Percentiles rank a stretch among this genome's conserved stretches.
Evolutionary conservation across 2,888 invertebrate genomes (phyloP).

Genomic region (Ellobium chinense): DNA sequence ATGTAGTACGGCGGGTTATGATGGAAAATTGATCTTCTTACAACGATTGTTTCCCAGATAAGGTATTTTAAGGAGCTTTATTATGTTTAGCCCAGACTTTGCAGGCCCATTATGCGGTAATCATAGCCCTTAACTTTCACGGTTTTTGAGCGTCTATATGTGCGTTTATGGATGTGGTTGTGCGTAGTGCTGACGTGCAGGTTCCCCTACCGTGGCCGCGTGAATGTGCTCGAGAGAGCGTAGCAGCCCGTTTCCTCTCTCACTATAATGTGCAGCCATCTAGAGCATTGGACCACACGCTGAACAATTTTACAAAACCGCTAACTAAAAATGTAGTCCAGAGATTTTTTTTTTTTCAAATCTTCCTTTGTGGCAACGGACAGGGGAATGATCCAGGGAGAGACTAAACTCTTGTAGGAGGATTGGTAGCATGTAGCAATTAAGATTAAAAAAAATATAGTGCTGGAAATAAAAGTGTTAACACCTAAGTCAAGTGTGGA

Average conservation of each 20-base stretch:
- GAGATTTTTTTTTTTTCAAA: too few relatives aligned
- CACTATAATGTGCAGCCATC: neutral
- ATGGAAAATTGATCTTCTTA: slow-evolving; percentile 29
- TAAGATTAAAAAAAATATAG: too few relatives aligned
- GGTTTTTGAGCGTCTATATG: neutral
- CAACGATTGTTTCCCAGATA: slow-evolving; percentile 19
- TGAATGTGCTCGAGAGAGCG: slow-evolving; percentile 12
- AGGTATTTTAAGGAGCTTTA: slow-evolving; percentile 12
- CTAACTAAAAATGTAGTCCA: too few relatives aligned
- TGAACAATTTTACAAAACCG: too few relatives aligned
- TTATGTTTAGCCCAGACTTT: neutral
- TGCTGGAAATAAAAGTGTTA: too few relatives aligned
- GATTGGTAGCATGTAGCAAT: too few relatives aligned
- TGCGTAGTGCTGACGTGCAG: too few relatives aligned
- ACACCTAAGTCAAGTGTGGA: too few relatives aligned
- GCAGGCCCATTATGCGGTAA: neutral
- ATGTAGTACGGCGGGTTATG: neutral
- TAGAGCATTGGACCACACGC: slow-evolving; percentile 16
- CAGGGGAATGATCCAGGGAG: too few relatives aligned
- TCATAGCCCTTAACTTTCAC: slow-evolving; percentile 1
- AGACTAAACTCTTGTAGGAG: too few relatives aligned
- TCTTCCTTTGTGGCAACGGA: too few relatives aligned
- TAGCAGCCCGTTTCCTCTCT: neutral
- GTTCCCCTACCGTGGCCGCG: neutral
- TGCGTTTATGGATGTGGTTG: neutral